Percentiles rank a stretch among this genome's conserved stretches.
These are phyloP conservation scores for Polydrusus tereticollis DNA, from an alignment of 2,888 invertebrate species.

Conservation along the genomic window DNA sequence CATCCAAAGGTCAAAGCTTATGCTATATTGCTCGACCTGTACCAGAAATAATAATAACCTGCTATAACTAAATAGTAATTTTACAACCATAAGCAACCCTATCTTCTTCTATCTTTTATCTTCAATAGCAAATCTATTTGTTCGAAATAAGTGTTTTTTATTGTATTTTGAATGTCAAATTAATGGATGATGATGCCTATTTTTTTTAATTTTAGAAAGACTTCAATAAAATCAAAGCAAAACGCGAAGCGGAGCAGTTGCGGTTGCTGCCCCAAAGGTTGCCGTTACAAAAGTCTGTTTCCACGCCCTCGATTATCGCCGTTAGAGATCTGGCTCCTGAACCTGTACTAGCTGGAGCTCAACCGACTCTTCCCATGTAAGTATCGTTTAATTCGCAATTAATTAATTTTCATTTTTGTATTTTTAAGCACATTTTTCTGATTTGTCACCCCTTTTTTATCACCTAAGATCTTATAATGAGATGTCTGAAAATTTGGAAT, in stretches of 20 bases:
- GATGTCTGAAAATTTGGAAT: not conserved
- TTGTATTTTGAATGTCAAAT: too few species aligned
- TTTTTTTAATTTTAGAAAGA: conserved; percentile 71
- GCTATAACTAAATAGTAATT: too few species aligned
- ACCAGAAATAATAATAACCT: too few species aligned
- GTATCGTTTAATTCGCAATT: conserved; percentile 57
- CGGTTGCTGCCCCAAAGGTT: conserved; percentile 75
- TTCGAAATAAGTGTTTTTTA: too few species aligned
- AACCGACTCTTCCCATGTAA: conserved; percentile 73
- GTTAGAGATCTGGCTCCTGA: conserved; percentile 74
- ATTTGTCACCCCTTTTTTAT: conserved; percentile 13
- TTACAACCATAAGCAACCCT: too few species aligned
- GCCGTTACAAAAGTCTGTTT: conserved; percentile 90
- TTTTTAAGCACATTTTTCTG: conserved; percentile 23
- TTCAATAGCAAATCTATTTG: too few species aligned
- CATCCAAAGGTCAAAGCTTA: too few species aligned
- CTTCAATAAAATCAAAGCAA: conserved; percentile 78
- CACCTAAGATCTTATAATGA: not conserved
- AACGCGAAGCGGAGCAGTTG: conserved; percentile 71
- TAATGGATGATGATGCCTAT: conserved; percentile 21
- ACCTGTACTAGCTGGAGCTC: conserved; percentile 67
- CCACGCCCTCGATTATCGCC: conserved; percentile 90
- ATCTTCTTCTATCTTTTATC: too few species aligned
- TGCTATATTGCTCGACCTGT: too few species aligned
- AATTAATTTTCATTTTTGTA: conserved; percentile 1